Conservation (phyloP, 2,797 vertebrate species). For the Microctenopoma steveboyesi region DNA sequence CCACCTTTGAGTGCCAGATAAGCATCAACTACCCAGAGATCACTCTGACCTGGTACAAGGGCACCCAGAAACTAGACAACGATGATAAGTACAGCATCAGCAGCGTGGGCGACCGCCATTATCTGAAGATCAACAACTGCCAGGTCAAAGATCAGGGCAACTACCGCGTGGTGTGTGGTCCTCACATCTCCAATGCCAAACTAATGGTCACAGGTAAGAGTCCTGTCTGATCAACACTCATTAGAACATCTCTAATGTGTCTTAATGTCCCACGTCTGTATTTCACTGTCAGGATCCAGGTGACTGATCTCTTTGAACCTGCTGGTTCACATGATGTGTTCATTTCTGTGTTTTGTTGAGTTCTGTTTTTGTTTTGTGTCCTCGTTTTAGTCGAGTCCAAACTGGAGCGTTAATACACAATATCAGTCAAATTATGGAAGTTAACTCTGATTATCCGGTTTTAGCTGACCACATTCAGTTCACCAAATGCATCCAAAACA, state of each 20-base stretch:
- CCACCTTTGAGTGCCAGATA: conserved; percentile 91
- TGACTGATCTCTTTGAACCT: conserved; percentile 73
- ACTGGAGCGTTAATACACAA: not conserved
- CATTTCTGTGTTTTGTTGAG: conserved; percentile 30
- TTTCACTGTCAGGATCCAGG: conserved; percentile 26
- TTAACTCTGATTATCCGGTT: conserved; percentile 70
- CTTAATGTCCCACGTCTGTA: conserved; percentile 6
- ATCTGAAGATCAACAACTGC: conserved; percentile 89
- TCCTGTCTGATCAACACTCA: not conserved
- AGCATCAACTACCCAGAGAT: conserved; percentile 98
- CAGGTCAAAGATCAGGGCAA: conserved; percentile 91
- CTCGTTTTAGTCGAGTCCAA: not conserved
- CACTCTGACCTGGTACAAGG: conserved; percentile 96
- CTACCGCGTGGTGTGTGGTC: conserved; percentile 95
- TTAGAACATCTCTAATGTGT: conserved; percentile 15
- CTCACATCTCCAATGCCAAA: conserved; percentile 95
- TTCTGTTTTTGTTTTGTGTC: conserved; percentile 29
- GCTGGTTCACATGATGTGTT: conserved; percentile 10
- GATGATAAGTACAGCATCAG: conserved; percentile 90
- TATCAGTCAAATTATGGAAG: not conserved
- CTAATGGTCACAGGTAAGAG: conserved; percentile 91
- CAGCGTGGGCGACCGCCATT: conserved; percentile 87
- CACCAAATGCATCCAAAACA: conserved; percentile 93
- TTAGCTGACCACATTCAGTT: conserved; percentile 94
- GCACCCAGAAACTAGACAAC: conserved; percentile 91